Evolutionary conservation across 2,113 vertebrate species (phyloP), one percentile per base, ranked within the genome.

Genomic region (Ibidorhyncha struthersii): DNA sequence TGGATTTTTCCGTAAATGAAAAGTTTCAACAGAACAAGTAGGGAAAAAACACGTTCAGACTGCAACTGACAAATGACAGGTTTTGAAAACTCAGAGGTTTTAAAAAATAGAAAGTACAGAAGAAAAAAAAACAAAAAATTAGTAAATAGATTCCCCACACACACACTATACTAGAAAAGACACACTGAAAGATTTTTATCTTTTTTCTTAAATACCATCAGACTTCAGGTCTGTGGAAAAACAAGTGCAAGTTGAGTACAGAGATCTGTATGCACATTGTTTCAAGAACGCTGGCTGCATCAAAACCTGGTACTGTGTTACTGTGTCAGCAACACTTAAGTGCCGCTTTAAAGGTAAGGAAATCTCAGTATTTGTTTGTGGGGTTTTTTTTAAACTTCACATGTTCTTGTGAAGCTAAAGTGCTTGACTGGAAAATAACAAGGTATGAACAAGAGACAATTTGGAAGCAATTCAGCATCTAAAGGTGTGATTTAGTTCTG

Each of bases 221-320:
- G 45, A 7, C 14, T 34, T 81, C 27, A 81, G 53, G 67, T 86
- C 29, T 40, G 43, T 41, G 34, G 58, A 56, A 47, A 77, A 94
- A 59, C 10, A 53, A 67, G 29, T 25, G 4, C 19, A 14, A 82
- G 36, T 2, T 65, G 56, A 79, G 36, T n/a, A 32, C 41, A 15
- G 40, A 47, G 27, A 22, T 13, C 23, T 53, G 0, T 22, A 6
- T 1, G 8, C 3, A 0, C 1, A 2, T 40, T 27, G 45, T 38
- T 49, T 12, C 50, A 27, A 11, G 74, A 74, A 12, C 0, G 0
- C 58, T 43, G 32, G 22, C 45, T 56, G 36, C 50, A 8, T 47
- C 43, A 12, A 38, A 76, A 56, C 52, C 71, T 55, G 20, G 4
- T 41, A 1, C 1, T 56, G 27, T 56, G n/a, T 29, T 41, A 19